phyloP scores from a whole-genome alignment of 2,888 invertebrate species.

The Notocelia uddmanniana region DNA sequence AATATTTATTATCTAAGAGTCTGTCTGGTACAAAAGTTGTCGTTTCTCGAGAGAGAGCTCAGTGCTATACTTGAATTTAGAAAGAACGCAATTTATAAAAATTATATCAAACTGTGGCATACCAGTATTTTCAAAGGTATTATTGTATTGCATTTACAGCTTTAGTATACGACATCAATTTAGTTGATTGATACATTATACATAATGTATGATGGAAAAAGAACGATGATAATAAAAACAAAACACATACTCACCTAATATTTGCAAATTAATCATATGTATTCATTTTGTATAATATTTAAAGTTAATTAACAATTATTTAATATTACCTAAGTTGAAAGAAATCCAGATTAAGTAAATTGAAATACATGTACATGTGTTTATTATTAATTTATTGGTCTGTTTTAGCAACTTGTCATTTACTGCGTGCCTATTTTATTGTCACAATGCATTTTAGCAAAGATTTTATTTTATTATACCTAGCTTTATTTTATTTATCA shows the following conservation, averaged over 20 bases:
- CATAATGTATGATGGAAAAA: background rate
- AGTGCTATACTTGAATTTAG: constrained; percentile 1
- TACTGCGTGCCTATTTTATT: constrained; percentile 29
- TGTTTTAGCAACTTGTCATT: constrained; percentile 41
- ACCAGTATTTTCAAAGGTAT: constrained; percentile 41
- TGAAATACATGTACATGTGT: background rate
- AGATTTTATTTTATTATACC: background rate
- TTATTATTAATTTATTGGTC: constrained; percentile 22
- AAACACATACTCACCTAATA: background rate
- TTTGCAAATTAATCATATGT: background rate
- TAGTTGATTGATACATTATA: background rate
- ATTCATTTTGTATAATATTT: background rate
- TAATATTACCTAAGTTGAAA: constrained; percentile 16
- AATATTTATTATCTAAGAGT: constrained; percentile 36
- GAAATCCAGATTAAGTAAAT: constrained; percentile 12
- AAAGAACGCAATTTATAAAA: constrained; percentile 1
- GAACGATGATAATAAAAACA: background rate
- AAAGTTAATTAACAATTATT: constrained; percentile 1
- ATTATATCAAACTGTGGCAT: constrained; percentile 27
- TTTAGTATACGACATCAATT: background rate
- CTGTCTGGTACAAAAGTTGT: constrained; percentile 6
- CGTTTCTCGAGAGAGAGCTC: constrained; percentile 19
- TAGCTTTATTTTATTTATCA: background rate
- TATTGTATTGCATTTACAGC: constrained; percentile 27
- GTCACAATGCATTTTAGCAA: constrained; percentile 12